Base-by-base conservation (phyloP, 2,113 vertebrate genomes). In the Bombycilla garrulus region DNA sequence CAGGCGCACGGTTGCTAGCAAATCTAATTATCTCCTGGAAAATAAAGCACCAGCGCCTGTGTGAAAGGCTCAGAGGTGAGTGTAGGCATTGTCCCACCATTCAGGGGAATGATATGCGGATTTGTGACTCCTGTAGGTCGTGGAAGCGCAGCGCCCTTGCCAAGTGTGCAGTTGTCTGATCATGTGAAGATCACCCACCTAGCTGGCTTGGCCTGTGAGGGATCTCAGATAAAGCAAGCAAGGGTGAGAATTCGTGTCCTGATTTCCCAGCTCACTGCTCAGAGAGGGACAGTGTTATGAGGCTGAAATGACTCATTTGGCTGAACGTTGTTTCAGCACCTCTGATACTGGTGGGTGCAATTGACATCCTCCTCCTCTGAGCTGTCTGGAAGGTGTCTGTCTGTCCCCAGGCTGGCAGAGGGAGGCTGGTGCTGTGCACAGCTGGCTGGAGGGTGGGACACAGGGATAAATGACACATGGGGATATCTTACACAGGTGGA, bases 11-110 rank as follows among this genome's bases (percentile, higher is more conserved):
- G 71, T 86, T 4, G 3, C 88, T 74, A 86, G 82, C 64, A 94
- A 93, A 92, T 83, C 79, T 94, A 93, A 94, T 97, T 96, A 92
- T 82, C 67, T 91, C 62, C 79, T 56, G 60, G 87, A 78, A 96
- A 92, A 94, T 80, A 88, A 95, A 93, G 23, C 71, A 90, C 35
- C 70, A 85, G 33, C 15, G 74, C 20, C 66, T 51, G 45, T 73
- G 67, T 81, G 93, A 80, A 70, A 90, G 64, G 51, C 93, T 88
- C 79, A 77, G 79, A 36, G 66, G 66, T 88, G 85, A 72, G 40
- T 4, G 33, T 7, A 80, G 88, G 82, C 72, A 77, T 54, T 88
- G 76, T 62, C 86, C 76, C 64, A 73, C 42, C 45, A 7, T 77
- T 45, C 13, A 15, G 42, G 67, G 67, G 60, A 81, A 42, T 54